phyloP scores from a whole-genome alignment of 2,797 vertebrate species.

The Tarsius wallacei region DNA sequence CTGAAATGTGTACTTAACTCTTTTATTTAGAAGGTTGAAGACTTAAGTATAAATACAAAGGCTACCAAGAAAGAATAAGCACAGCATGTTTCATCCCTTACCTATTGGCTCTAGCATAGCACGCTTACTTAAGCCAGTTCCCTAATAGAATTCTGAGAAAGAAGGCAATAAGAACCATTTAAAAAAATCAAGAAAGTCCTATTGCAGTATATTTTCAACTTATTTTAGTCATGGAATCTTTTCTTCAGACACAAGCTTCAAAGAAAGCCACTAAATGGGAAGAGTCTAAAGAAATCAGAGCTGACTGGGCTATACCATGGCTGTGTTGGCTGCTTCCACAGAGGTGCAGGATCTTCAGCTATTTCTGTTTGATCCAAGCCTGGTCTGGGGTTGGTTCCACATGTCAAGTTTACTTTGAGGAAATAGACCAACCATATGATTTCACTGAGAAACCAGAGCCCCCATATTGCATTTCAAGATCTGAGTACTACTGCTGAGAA shows the following conservation, averaged over 20 bases:
- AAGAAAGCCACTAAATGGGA: neutral
- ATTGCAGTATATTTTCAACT: neutral
- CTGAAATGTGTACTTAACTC: neutral
- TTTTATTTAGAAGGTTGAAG: neutral
- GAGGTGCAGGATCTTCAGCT: neutral
- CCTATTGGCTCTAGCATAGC: neutral
- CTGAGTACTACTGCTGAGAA: constrained; percentile 61
- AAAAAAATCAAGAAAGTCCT: neutral
- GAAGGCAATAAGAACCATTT: neutral
- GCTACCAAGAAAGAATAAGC: neutral
- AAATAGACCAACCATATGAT: constrained; percentile 74
- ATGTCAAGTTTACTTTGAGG: constrained; percentile 62
- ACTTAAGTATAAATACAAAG: neutral
- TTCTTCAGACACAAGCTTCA: constrained; percentile 18
- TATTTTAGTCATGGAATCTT: constrained; percentile 28
- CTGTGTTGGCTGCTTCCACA: neutral
- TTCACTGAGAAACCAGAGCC: constrained; percentile 73
- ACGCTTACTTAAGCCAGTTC: neutral
- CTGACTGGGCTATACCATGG: neutral
- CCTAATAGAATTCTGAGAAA: neutral
- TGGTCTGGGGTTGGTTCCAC: constrained; percentile 43
- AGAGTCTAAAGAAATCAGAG: neutral
- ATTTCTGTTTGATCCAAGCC: constrained; percentile 57
- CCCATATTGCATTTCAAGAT: constrained; percentile 74
- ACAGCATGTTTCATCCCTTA: neutral